Base-by-base conservation (phyloP, 2,888 invertebrate genomes). In the Arctia plantaginis region DNA sequence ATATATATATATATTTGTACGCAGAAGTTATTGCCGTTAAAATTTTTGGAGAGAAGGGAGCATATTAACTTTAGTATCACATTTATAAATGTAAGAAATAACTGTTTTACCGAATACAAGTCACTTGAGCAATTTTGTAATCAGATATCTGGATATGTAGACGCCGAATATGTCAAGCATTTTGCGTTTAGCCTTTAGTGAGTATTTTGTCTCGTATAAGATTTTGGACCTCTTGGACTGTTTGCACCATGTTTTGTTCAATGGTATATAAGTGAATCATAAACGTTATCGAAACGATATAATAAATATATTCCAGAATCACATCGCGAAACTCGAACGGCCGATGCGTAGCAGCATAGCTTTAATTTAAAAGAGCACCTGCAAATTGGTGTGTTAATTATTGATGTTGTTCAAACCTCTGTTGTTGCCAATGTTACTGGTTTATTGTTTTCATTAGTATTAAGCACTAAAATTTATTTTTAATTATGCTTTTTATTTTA, bases 351-450 rank as follows among this genome's bases (percentile, higher is more conserved):
- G 66, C 66, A 69, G n/a, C 69, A 66, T 39, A 67, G 66, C 44
- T 76, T 73, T 74, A 82, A 82, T 80, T 77, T 77, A 79, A 74
- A 66, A 78, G 55, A 75, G 64, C 71, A 70, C 72, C 72, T 77
- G 77, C 75, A 79, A 81, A 83, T 85, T 76, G 71, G 59, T 51
- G n/a, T 67, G 73, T 81, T 78, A 75, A 83, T 83, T 78, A 83
- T 79, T 68, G 70, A 77, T 79, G 73, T 76, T 80, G 75, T 80
- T 76, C 74, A 68, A 66, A 72, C n/a, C 68, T 72, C 66, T 66
- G 68, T 66, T 73, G 47, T 67, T 74, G 76, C 44, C 69, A 65
- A 68, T 69, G 35, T 55, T 66, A 74, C 35, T 64, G 30, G 70
- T 51, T 69, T 77, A 76, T 75, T 80, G 76, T 78, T 75, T 77